Evolutionary conservation across 2,888 invertebrate species (phyloP).

Genomic region (Drosophila phalerata): DNA sequence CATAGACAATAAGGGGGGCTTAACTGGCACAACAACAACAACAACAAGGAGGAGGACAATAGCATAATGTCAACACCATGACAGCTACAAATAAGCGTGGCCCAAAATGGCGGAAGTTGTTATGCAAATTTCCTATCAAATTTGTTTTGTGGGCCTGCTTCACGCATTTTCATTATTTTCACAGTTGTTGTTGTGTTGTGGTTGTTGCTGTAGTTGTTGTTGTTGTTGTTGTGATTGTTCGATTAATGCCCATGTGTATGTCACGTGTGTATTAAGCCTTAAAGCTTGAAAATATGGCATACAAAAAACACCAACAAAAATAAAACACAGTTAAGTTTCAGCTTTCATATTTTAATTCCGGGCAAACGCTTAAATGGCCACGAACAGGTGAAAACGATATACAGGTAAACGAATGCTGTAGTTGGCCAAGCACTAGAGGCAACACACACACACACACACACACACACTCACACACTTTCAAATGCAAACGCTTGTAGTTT

Average conservation of each 20-base stretch:
- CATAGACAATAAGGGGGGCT: constrained; percentile 49
- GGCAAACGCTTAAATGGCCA: constrained; percentile 18
- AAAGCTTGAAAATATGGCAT: constrained; percentile 47
- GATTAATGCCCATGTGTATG: constrained; percentile 51
- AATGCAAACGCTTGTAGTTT: background rate
- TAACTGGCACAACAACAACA: constrained; percentile 49
- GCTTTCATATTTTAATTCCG: constrained; percentile 8
- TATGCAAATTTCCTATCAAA: constrained; percentile 70
- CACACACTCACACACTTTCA: background rate
- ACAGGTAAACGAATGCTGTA: constrained; percentile 11
- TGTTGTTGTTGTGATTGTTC: constrained; percentile 45
- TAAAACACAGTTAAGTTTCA: constrained; percentile 14
- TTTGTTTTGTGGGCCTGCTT: constrained; percentile 41
- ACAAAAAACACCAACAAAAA: constrained; percentile 2
- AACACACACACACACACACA: background rate
- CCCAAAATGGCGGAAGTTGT: constrained; percentile 70
- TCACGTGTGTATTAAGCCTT: constrained; percentile 40
- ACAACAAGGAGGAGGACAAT: constrained; percentile 21
- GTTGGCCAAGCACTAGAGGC: constrained; percentile 1
- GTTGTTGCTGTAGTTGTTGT: constrained; percentile 2
- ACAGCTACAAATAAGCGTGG: constrained; percentile 43
- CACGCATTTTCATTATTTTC: constrained; percentile 49
- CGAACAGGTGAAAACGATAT: constrained; percentile 7
- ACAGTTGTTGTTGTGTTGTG: constrained; percentile 16
- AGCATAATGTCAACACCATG: constrained; percentile 35